Evolutionary conservation across 2,113 vertebrate species (phyloP), one percentile per base, ranked within the genome.

Genomic region (Ophthalmolycus amberensis): DNA sequence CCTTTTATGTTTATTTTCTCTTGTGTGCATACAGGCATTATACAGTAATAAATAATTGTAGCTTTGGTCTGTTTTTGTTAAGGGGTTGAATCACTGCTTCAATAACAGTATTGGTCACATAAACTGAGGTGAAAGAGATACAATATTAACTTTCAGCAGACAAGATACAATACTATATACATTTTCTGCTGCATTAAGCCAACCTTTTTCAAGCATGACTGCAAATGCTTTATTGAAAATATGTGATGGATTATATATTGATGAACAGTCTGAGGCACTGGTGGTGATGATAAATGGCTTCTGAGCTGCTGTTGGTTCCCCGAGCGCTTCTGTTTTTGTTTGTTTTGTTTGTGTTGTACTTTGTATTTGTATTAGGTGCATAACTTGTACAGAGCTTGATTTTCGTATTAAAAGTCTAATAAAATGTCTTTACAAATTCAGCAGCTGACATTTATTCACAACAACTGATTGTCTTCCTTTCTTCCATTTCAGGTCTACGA

Each of bases 401-500:
- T 34, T 34, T n/a, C 16, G 22, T 5, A 16, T 58, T 32, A 9
- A 25, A 40, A 20, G 25, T 12, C 14, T 3, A 54, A 62, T 22
- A n/a, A 68, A 54, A 68, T 20, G 2, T 63, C 10, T 58, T 15
- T 70, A 12, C 42, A n/a, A 40, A 59, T 65, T 38, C 12, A 22
- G 22, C 64, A 46, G 14, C 56, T 63, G 56, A 32, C 59, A 5
- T 40, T 15, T 29, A 5, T n/a, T 59, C 56, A 46, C 29, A 70
- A 34, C 25, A 38, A 3, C 68, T 52, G 22, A 27, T 38, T 64
- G 12, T 40, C 29, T 52, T 73, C 29, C 54, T 54, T 68, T 56
- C 77, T 73, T 34, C 27, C 46, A 25, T 75, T 77, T 71, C 95
- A 96, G 96, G 96, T 94, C 88, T 96, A 76, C 93, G 96, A 68